Base-by-base conservation (phyloP, 2,113 vertebrate species). In the Mesitornis unicolor region DNA sequence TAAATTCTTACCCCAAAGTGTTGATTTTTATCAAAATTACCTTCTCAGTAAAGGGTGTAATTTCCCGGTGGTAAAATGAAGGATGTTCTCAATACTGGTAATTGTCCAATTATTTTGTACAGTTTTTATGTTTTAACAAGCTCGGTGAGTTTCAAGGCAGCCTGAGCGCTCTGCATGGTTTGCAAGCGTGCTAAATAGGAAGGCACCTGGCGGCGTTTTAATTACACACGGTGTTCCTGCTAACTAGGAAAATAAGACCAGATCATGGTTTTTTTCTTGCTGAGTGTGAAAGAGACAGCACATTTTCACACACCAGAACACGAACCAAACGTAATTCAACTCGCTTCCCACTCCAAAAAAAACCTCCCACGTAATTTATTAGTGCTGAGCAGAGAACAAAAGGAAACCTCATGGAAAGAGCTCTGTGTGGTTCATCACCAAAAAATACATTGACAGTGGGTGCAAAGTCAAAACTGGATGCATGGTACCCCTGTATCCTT, bases 11-110 rank as follows among this genome's bases (percentile, higher is more conserved):
- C 48, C 61, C 69, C 43, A 48, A 61, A 93, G 43, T 75, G 92
- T 71, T 94, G 78, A 91, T 95, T 91, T n/a, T 97, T 89, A 76
- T 79, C 84, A 91, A 79, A 93, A 96, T 91, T 90, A 91, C 78
- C 48, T 91, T 75, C 6, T 38, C 57, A 19, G 82, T 40, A 85
- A 87, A 93, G 67, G 74, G 48, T 79, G 48, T 82, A 93, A 96
- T 97, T 97, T 97, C 91, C 82, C 5, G 0, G 40, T 82, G 53
- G 35, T 60, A 79, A 87, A 76, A 87, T 87, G 65, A 93, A 82
- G 31, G 74, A 64, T 85, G 60, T 87, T 91, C 90, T 91, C 69
- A 60, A 73, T 71, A 51, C 60, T 33, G 4, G 15, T 85, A 95
- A 94, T 90, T 93, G 87, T 90, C 59, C 48, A 87, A 90, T 94